Conservation (phyloP, 2,888 invertebrate genomes). For the Eurytoma californica region DNA sequence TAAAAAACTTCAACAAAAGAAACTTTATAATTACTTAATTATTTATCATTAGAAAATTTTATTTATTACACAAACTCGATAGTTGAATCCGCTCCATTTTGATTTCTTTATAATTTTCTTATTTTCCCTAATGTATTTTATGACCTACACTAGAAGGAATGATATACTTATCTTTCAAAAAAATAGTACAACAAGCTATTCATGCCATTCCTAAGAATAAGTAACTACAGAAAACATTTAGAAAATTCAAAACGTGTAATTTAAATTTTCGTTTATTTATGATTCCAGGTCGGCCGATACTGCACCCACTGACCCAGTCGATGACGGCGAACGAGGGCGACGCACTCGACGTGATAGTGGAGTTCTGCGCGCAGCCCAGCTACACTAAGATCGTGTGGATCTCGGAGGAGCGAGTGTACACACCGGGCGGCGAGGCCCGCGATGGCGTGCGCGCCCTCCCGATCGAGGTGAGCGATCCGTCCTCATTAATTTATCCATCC, state of each 20-base stretch:
- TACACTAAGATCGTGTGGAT: slow-evolving; percentile 81
- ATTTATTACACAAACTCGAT: too few species aligned
- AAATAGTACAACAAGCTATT: too few species aligned
- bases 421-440: slow-evolving; percentile 77
- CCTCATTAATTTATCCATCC: slow-evolving; percentile 2
- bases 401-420: slow-evolving; percentile 77
- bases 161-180: too few species aligned
- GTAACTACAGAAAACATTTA: too few species aligned
- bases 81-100: too few species aligned
- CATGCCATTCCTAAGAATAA: too few species aligned
- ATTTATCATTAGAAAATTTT: too few species aligned
- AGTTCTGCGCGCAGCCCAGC: slow-evolving; percentile 87
- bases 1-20: too few species aligned
- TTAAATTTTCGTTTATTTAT: slow-evolving; percentile 17
- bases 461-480: slow-evolving; percentile 64
- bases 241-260: neutral
- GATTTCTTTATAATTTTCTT: too few species aligned
- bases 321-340: slow-evolving; percentile 83
- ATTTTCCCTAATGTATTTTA: too few species aligned
- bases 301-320: slow-evolving; percentile 81
- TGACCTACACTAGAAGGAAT: too few species aligned
- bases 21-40: too few species aligned
- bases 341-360: slow-evolving; percentile 81
- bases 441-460: slow-evolving; percentile 70
- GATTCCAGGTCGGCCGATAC: slow-evolving; percentile 81